Evolutionary conservation across 1,140 invertebrate genomes (phyloP).

Genomic region (Aporrectodea caliginosa): DNA sequence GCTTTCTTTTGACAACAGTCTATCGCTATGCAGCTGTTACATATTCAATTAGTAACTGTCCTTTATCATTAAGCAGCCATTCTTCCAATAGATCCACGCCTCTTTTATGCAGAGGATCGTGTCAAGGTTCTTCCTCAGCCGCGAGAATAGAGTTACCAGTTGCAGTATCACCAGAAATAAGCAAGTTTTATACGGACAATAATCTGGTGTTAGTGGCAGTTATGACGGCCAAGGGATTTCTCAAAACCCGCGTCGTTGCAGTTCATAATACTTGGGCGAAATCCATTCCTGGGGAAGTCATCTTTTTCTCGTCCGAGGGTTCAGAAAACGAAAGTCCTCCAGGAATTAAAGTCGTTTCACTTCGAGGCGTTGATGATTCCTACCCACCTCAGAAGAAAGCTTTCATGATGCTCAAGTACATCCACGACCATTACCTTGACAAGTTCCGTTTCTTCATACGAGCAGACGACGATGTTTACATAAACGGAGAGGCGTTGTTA

Average conservation of each 20-base stretch:
- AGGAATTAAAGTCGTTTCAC: slow-evolving; percentile 20
- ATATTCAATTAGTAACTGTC: too few relatives aligned
- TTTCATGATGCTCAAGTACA: slow-evolving; percentile 96
- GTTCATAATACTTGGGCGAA: slow-evolving; percentile 84
- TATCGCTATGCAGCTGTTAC: too few relatives aligned
- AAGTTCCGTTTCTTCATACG: slow-evolving; percentile 95
- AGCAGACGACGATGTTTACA: slow-evolving; percentile 95
- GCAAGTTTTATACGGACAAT: background rate
- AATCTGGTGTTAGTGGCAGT: slow-evolving; percentile 74
- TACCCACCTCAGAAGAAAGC: slow-evolving; percentile 99
- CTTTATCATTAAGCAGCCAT: too few relatives aligned
- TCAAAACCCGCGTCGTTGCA: slow-evolving; percentile 77
- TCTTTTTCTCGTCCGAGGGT: slow-evolving; percentile 83
- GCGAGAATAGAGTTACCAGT: too few relatives aligned
- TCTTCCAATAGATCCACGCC: too few relatives aligned
- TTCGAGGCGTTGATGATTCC: slow-evolving; percentile 61
- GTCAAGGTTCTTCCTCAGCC: too few relatives aligned
- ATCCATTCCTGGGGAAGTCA: slow-evolving; percentile 77
- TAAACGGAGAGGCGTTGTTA: slow-evolving; percentile 80
- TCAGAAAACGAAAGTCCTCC: slow-evolving; percentile 56
- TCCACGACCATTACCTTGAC: slow-evolving; percentile 89
- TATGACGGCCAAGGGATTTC: slow-evolving; percentile 89
- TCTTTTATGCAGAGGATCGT: too few relatives aligned
- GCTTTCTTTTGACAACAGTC: too few relatives aligned
- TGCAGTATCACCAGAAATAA: too few relatives aligned